Percentiles rank a stretch among this genome's conserved stretches.
phyloP scores from a whole-genome alignment of 2,888 invertebrate genomes.

The Agrotis ipsilon region DNA sequence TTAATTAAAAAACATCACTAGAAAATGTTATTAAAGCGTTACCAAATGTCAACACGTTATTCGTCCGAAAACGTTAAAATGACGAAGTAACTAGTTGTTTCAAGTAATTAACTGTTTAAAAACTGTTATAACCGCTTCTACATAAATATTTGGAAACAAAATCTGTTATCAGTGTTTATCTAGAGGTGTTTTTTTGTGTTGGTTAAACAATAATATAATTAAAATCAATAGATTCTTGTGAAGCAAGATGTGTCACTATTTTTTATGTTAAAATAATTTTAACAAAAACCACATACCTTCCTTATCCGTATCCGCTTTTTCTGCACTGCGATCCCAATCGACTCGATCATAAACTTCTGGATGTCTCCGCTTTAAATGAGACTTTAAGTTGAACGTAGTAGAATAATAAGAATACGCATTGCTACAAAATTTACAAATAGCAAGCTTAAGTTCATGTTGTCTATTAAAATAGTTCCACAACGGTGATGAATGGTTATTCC shows the following conservation, averaged over 20 bases:
- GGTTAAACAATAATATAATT: no score
- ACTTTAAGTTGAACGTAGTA: slow-evolving; percentile 39
- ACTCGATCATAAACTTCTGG: slow-evolving; percentile 9
- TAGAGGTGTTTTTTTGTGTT: background rate
- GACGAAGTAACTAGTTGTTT: background rate
- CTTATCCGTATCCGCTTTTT: slow-evolving; percentile 1
- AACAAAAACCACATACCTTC: slow-evolving; percentile 36
- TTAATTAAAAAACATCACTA: no score
- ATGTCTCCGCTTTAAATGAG: slow-evolving; percentile 31
- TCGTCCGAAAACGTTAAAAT: background rate
- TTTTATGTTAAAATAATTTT: background rate
- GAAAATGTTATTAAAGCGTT: no score
- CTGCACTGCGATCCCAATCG: slow-evolving; percentile 7
- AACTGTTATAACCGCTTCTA: no score
- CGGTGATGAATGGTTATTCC: background rate
- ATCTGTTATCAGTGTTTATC: background rate
- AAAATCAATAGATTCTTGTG: no score
- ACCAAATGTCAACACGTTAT: background rate
- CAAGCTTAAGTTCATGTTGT: background rate
- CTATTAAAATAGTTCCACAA: slow-evolving; percentile 55
- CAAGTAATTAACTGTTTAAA: background rate
- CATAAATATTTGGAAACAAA: background rate
- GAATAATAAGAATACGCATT: slow-evolving; percentile 40
- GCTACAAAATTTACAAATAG: slow-evolving; percentile 40
- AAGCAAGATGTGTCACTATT: background rate